Evolutionary conservation across 2,113 vertebrate species (phyloP).

Genomic region (Seriola dumerili): DNA sequence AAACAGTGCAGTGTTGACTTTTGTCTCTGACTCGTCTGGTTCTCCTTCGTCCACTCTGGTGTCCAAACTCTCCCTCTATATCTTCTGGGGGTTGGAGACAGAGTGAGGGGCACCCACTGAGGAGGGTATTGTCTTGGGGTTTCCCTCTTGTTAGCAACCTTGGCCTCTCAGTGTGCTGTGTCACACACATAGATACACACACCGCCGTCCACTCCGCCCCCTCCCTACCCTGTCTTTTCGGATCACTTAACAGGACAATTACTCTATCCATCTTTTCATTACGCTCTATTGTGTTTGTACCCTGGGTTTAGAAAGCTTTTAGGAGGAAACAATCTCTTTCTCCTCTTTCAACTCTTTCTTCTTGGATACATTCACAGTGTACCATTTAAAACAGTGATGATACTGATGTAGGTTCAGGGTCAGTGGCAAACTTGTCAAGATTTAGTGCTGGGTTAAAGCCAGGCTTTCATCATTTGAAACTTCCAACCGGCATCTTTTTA

Average conservation of each 20-base stretch:
- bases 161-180: conserved; percentile 85
- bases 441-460: conserved; percentile 11
- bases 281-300: conserved; percentile 82
- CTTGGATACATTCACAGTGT: conserved; percentile 50
- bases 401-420: conserved; percentile 53
- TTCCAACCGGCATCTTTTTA: background rate
- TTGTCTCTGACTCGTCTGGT: background rate
- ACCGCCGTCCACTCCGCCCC: conserved; percentile 14
- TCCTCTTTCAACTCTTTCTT: conserved; percentile 64
- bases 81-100: conserved; percentile 32
- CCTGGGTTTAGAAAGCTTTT: conserved; percentile 84
- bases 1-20: no score
- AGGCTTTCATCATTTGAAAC: conserved; percentile 7
- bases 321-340: conserved; percentile 83
- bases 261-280: conserved; percentile 88
- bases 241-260: conserved; percentile 90
- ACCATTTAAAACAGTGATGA: conserved; percentile 46
- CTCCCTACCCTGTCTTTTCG: conserved; percentile 81
- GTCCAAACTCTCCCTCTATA: conserved; percentile 17
- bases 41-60: background rate
- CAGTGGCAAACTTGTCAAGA: conserved; percentile 39
- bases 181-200: conserved; percentile 27
- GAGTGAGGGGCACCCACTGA: conserved; percentile 73
- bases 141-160: conserved; percentile 87
- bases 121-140: conserved; percentile 81